Conservation (phyloP, 1,140 invertebrate genomes). For the Pseudomyrmex concolor region DNA sequence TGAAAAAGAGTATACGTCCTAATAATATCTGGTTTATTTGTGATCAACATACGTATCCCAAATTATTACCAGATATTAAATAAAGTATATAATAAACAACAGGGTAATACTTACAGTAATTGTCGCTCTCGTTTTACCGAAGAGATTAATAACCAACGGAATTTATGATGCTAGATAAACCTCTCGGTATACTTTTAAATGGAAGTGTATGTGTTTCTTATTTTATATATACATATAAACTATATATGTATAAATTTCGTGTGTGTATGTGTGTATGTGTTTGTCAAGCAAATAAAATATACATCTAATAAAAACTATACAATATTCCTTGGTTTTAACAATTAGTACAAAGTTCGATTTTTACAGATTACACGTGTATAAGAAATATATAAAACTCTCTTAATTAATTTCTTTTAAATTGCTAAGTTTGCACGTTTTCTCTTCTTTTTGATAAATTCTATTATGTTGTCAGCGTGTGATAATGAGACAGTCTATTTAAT, state of each 20-base stretch:
- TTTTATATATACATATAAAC: no score
- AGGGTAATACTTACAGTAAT: conserved; percentile 54
- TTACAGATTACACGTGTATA: not conserved
- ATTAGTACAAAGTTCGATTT: conserved; percentile 19
- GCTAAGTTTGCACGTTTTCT: not conserved
- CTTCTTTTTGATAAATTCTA: conserved; percentile 16
- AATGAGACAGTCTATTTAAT: conserved; percentile 15
- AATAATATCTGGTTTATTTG: conserved; percentile 58
- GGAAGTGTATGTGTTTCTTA: not conserved
- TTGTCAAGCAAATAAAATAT: conserved; percentile 15
- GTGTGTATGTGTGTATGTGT: no score
- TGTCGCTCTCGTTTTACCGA: conserved; percentile 25
- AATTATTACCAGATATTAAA: conserved; percentile 43
- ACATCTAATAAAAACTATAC: conserved; percentile 18
- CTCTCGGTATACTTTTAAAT: conserved; percentile 21
- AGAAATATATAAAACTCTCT: conserved; percentile 10
- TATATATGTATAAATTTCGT: no score
- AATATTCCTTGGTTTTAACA: conserved; percentile 30
- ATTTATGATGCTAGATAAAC: conserved; percentile 34
- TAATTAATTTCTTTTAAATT: conserved; percentile 17
- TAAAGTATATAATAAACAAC: conserved; percentile 38
- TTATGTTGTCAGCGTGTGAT: conserved; percentile 1
- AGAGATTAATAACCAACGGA: conserved; percentile 23
- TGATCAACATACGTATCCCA: conserved; percentile 28
- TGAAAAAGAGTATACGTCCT: conserved; percentile 35